phyloP scores from a whole-genome alignment of 2,113 vertebrate genomes.

The Callaeas wilsoni region DNA sequence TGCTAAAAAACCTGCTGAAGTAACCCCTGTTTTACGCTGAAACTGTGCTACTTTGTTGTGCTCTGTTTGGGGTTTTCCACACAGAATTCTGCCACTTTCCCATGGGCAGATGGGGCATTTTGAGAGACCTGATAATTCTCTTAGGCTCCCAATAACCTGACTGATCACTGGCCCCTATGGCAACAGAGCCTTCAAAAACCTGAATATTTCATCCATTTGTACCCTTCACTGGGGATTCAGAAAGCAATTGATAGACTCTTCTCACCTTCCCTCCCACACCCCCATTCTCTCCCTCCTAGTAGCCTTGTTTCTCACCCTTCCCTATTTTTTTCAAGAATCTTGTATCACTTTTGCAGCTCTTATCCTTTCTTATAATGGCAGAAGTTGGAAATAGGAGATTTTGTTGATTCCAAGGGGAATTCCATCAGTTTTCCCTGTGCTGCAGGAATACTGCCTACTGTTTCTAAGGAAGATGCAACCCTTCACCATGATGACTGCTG shows the following conservation, averaged over 20 bases:
- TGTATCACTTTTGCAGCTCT: background rate
- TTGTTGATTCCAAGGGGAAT: background rate
- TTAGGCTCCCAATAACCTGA: background rate
- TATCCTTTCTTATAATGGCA: background rate
- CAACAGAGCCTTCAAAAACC: background rate
- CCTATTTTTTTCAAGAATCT: background rate
- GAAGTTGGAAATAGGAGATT: background rate
- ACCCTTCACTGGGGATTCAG: background rate
- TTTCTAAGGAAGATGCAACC: background rate
- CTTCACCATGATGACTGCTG: background rate
- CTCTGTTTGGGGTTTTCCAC: background rate
- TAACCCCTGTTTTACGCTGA: background rate
- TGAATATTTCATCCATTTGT: background rate
- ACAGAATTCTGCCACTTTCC: background rate
- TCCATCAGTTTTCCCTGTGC: background rate
- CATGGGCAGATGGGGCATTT: background rate
- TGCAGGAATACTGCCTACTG: background rate
- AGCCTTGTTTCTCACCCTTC: background rate
- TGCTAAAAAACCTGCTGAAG: background rate
- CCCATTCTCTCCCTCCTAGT: background rate
- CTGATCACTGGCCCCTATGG: background rate
- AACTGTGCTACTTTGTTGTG: background rate
- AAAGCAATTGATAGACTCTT: background rate
- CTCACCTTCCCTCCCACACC: background rate
- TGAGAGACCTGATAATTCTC: background rate